These are phyloP conservation scores for Okamejei kenojei DNA, from an alignment of 2,797 vertebrate genomes.

Conservation along the genomic window DNA sequence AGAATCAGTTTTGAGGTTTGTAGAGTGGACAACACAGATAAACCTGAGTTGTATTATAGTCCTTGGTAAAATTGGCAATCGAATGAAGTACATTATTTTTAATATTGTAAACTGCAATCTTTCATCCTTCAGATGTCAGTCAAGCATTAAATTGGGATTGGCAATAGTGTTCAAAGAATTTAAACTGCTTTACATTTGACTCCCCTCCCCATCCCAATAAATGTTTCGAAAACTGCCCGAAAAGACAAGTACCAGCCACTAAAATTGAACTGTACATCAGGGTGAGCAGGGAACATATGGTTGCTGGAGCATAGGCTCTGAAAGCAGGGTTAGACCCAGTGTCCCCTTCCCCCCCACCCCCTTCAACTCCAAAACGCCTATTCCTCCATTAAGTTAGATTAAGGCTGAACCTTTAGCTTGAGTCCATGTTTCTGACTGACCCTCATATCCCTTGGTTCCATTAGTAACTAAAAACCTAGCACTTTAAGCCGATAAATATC, in stretches of 20 bases:
- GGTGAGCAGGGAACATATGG: background rate
- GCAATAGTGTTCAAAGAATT: background rate
- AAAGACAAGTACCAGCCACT: background rate
- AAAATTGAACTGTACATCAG: background rate
- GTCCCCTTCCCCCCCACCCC: no score
- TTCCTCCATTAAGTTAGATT: no score
- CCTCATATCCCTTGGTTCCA: no score
- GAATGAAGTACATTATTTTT: background rate
- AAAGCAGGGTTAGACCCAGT: no score
- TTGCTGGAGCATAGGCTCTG: no score
- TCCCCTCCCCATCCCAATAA: background rate
- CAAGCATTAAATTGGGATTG: background rate
- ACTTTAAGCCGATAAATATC: no score
- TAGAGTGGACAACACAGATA: background rate
- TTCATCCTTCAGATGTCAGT: background rate
- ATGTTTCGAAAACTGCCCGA: background rate
- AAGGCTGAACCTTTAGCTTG: no score
- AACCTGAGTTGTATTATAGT: background rate
- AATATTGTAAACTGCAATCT: background rate
- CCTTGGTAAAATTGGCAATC: background rate
- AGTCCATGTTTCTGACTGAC: no score
- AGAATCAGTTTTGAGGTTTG: background rate
- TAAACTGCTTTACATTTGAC: background rate
- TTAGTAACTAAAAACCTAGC: no score
- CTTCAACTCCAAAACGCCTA: no score